Evolutionary conservation across 2,888 invertebrate genomes (phyloP).

Genomic region (Agriotes lineatus): DNA sequence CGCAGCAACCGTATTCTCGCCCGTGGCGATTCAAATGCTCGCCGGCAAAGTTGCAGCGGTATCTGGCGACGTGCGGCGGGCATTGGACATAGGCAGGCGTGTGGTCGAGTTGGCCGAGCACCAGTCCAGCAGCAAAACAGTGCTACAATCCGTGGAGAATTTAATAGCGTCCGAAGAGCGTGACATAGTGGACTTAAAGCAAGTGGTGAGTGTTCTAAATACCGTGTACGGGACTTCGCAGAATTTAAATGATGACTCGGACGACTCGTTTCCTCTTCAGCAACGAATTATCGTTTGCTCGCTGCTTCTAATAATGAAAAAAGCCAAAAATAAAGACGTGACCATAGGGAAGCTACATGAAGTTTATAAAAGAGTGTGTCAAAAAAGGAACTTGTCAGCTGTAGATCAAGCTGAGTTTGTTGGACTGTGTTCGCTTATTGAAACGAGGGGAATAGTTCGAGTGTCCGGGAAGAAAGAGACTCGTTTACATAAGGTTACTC

Average conservation of each 20-base stretch:
- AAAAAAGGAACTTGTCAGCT: constrained; percentile 78
- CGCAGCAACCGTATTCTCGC: constrained; percentile 79
- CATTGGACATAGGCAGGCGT: constrained; percentile 91
- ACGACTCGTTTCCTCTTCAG: constrained; percentile 86
- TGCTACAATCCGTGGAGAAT: constrained; percentile 59
- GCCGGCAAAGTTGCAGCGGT: constrained; percentile 95
- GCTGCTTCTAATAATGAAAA: constrained; percentile 83
- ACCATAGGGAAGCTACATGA: constrained; percentile 82
- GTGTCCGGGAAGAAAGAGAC: constrained; percentile 73
- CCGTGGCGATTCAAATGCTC: constrained; percentile 89
- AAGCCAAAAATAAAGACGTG: constrained; percentile 85
- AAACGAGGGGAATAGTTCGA: constrained; percentile 84
- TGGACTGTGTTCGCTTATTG: constrained; percentile 82
- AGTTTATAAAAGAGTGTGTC: constrained; percentile 81
- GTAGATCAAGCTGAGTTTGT: constrained; percentile 86
- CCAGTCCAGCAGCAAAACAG: constrained; percentile 54
- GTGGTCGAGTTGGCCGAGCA: constrained; percentile 88
- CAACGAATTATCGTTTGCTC: constrained; percentile 93
- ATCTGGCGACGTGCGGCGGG: constrained; percentile 94
- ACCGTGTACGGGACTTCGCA: constrained; percentile 86
- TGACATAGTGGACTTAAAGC: constrained; percentile 80
- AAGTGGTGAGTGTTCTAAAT: constrained; percentile 84
- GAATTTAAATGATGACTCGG: constrained; percentile 73
- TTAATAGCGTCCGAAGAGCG: constrained; percentile 52
- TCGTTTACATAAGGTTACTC: constrained; percentile 76